A percentile compares a stretch with the other conserved stretches of the same genome.
phyloP scores from a whole-genome alignment of 2,888 invertebrate species.

The Lepidocyrtinus sp. region DNA sequence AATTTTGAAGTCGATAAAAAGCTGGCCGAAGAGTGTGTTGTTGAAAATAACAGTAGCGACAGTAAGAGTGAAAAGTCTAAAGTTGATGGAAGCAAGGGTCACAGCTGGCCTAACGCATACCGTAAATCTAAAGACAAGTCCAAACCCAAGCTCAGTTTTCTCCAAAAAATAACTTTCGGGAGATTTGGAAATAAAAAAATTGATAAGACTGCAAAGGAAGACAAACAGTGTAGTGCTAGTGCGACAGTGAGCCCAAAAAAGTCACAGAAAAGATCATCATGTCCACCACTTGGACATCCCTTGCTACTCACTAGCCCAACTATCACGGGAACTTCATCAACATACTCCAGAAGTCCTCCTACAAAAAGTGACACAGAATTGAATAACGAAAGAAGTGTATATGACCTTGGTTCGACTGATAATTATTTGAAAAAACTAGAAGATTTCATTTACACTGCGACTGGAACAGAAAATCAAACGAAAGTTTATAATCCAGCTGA shows the following conservation, averaged over 20 bases:
- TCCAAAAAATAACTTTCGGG: constrained; percentile 49
- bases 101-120: constrained; percentile 39
- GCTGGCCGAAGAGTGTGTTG: constrained; percentile 17
- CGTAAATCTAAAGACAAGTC: constrained; percentile 35
- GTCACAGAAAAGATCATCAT: constrained; percentile 21
- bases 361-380: no score
- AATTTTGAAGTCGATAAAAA: constrained; percentile 19
- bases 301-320: no score
- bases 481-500: no score
- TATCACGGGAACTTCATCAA: no score
- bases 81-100: not conserved
- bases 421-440: no score
- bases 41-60: constrained; percentile 9
- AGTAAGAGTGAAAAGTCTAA: not conserved
- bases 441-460: no score
- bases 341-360: no score
- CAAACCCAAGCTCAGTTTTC: constrained; percentile 51
- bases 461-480: no score
- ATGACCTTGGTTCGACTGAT: no score
- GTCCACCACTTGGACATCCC: constrained; percentile 34
- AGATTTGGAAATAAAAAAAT: constrained; percentile 41
- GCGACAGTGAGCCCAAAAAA: not conserved
- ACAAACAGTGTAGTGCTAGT: not conserved
- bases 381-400: no score
- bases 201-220: not conserved